A percentile compares a stretch with the other conserved stretches of the same genome.
These are phyloP conservation scores for Silvanus unidentatus DNA, from an alignment of 2,888 invertebrate species.

Conservation along the genomic window DNA sequence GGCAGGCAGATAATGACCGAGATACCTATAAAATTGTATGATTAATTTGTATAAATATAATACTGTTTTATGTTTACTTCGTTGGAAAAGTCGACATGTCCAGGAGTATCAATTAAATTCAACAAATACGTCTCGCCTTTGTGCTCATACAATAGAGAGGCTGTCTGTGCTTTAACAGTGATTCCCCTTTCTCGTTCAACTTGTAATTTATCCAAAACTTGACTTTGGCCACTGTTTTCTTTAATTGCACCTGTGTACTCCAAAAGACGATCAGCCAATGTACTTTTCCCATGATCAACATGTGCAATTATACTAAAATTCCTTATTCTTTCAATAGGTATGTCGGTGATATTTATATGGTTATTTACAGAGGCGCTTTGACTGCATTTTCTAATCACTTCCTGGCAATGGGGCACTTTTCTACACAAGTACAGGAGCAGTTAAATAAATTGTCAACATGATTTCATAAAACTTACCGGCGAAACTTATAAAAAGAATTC, in stretches of 20 bases:
- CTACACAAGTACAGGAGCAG: too few relatives aligned
- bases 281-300: conserved; percentile 98
- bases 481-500: too few relatives aligned
- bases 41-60: too few relatives aligned
- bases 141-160: conserved; percentile 73
- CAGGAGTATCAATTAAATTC: conserved; percentile 96
- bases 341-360: conserved; percentile 30
- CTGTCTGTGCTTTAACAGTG: conserved; percentile 97
- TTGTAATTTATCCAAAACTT: conserved; percentile 72
- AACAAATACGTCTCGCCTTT: conserved; percentile 69
- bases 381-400: conserved; percentile 3
- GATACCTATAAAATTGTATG: conserved; percentile 53
- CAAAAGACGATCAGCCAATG: conserved; percentile 89
- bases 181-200: conserved; percentile 96
- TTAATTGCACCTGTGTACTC: conserved; percentile 83
- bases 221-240: conserved; percentile 58
- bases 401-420: too few relatives aligned
- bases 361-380: conserved; percentile 3
- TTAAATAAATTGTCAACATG: too few relatives aligned
- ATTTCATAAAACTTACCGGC: too few relatives aligned
- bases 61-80: conserved; percentile 58
- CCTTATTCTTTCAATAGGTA: conserved; percentile 58
- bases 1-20: conserved; percentile 85
- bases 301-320: conserved; percentile 99
- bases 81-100: conserved; percentile 96